Percentiles rank a stretch among this genome's conserved stretches.
These are phyloP conservation scores for Xanthia icteritia DNA, from an alignment of 2,888 invertebrate species.

Conservation along the genomic window DNA sequence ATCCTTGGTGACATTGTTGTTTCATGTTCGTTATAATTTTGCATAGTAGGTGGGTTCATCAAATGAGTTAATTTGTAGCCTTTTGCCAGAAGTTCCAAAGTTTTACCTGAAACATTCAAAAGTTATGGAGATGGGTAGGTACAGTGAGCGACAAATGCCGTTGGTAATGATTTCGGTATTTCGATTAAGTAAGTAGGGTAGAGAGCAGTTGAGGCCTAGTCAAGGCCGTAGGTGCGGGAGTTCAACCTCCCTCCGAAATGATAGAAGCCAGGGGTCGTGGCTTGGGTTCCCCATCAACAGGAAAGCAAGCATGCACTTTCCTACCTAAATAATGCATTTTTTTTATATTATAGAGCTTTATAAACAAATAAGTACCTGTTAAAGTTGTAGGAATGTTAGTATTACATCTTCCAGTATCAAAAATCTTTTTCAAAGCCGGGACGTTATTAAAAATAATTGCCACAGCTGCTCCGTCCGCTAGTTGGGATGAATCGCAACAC, in stretches of 20 bases:
- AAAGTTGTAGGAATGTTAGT: conserved; percentile 85
- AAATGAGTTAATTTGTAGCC: conserved; percentile 83
- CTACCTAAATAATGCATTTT: background rate
- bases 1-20: conserved; percentile 71
- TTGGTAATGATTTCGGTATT: background rate
- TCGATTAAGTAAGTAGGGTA: background rate
- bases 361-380: conserved; percentile 75
- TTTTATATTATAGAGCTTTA: background rate
- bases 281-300: background rate
- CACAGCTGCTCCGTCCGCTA: conserved; percentile 87
- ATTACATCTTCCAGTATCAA: conserved; percentile 86
- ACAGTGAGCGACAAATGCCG: background rate
- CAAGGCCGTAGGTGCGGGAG: too few species aligned
- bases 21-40: conserved; percentile 60
- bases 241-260: too few species aligned
- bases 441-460: conserved; percentile 85
- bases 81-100: conserved; percentile 83
- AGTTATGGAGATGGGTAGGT: background rate
- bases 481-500: conserved; percentile 86
- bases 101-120: conserved; percentile 79
- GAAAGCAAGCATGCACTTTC: background rate
- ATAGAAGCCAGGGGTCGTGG: too few species aligned
- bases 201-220: background rate
- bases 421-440: conserved; percentile 80
- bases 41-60: conserved; percentile 67